Base-by-base conservation (phyloP, 2,888 invertebrate species). In the Philaethria dido region DNA sequence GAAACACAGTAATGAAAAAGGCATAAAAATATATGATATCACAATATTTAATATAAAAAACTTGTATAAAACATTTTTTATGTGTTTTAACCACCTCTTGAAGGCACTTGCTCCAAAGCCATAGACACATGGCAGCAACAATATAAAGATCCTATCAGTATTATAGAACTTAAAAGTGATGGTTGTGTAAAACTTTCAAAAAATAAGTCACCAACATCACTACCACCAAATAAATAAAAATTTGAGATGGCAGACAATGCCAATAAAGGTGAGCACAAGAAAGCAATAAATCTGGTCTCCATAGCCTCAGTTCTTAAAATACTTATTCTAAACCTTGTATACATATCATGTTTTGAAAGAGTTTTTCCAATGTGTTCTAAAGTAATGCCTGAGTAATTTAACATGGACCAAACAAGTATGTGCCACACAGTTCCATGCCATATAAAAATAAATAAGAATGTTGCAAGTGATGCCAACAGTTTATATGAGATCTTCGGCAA, bases 341-440 rank as follows among this genome's bases (percentile, higher is more conserved):
- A 95, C 25, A 74, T 76, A 42, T 84, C 78, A 48, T 88, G 90
- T 60, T 84, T 81, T 8, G 94, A 91, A 39, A 94, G 69, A 22
- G 81, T 75, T 80, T 91, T 94, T 1, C 93, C 94, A 14, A 94
- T 66, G 74, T 94, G 93, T 88, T 98, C 98, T 16, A 96, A 80
- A 13, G 94, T 88, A 55, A 98, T 93, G 39, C 97, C 98, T 5
- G 95, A 72, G 80, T 95, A 98, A 88, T 99, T 99, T n/a, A 98
- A 86, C 11, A 94, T 76, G n/a, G 97, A 94, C 98, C 99, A 99
- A 65, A 97, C 89, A 69, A 98, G 94, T 73, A 98, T 95, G 76
- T 95, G 95, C 72, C 90, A 89, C 69, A 95, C 94, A 55, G 95
- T 94, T 42, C 98, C 98, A 85, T 99, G 99, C 99, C 99, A 99